Evolutionary conservation across 1,140 invertebrate species (phyloP).

Genomic region (Bombus vancouverensis): DNA sequence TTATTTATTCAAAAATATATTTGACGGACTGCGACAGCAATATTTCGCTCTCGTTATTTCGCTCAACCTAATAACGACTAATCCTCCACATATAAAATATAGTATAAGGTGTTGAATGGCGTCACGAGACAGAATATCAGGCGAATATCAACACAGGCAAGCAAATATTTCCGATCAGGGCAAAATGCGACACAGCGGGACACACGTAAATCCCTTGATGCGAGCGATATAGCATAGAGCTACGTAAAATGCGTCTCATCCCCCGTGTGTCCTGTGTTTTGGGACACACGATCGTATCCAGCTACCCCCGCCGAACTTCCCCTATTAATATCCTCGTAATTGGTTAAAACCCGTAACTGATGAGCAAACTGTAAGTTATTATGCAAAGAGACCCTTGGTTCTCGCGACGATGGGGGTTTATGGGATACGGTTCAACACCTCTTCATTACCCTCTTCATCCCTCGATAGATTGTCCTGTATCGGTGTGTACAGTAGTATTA

Average conservation of each 20-base stretch:
- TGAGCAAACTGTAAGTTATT: slow-evolving; percentile 81
- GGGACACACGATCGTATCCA: slow-evolving; percentile 36
- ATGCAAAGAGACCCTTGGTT: slow-evolving; percentile 77
- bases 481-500: slow-evolving; percentile 59
- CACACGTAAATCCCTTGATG: slow-evolving; percentile 39
- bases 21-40: no score
- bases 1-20: no score
- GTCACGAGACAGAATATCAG: neutral
- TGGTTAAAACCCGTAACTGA: slow-evolving; percentile 83
- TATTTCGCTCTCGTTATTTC: no score
- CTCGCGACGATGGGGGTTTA: slow-evolving; percentile 73
- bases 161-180: slow-evolving; percentile 14
- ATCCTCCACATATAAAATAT: no score
- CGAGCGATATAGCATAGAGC: slow-evolving; percentile 34
- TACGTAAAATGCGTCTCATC: slow-evolving; percentile 38
- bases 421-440: slow-evolving; percentile 82
- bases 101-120: no score
- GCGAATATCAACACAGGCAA: neutral
- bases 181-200: slow-evolving; percentile 41
- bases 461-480: slow-evolving; percentile 57
- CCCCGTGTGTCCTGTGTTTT: slow-evolving; percentile 47
- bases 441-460: slow-evolving; percentile 81
- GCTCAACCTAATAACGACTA: no score
- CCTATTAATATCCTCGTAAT: slow-evolving; percentile 74
- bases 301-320: slow-evolving; percentile 16